A percentile compares a stretch with the other conserved stretches of the same genome.
These are phyloP conservation scores for Labia minor DNA, from an alignment of 2,888 invertebrate genomes.

Conservation along the genomic window DNA sequence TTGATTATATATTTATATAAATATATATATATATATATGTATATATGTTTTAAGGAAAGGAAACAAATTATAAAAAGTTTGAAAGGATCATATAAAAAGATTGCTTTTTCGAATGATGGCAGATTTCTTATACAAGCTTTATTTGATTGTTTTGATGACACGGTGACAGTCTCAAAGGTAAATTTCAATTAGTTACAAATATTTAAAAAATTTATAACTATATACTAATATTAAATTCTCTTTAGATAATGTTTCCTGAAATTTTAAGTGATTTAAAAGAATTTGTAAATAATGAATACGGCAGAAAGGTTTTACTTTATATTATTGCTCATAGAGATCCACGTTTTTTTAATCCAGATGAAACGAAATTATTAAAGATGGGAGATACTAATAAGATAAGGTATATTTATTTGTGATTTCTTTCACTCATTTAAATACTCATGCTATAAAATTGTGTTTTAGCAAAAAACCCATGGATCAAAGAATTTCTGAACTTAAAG, in stretches of 20 bases:
- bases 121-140: constrained; percentile 70
- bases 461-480: constrained; percentile 59
- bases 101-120: constrained; percentile 79
- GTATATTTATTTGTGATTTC: constrained; percentile 29
- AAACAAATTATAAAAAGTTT: constrained; percentile 72
- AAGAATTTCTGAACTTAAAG: constrained; percentile 57
- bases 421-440: not conserved
- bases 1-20: too few relatives aligned
- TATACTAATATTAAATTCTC: constrained; percentile 3
- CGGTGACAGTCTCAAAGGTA: constrained; percentile 75
- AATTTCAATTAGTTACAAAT: not conserved
- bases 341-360: constrained; percentile 69
- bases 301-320: constrained; percentile 78
- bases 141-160: constrained; percentile 86
- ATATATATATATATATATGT: too few relatives aligned
- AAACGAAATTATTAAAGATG: constrained; percentile 59
- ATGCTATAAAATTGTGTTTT: constrained; percentile 15
- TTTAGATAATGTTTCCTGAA: constrained; percentile 48
- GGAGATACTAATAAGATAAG: constrained; percentile 60
- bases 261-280: constrained; percentile 55
- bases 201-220: not conserved
- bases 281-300: constrained; percentile 66
- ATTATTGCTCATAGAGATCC: constrained; percentile 72
- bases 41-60: constrained; percentile 44
- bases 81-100: constrained; percentile 69